phyloP scores from a whole-genome alignment of 2,113 vertebrate genomes.

The Cyprinus carpio region DNA sequence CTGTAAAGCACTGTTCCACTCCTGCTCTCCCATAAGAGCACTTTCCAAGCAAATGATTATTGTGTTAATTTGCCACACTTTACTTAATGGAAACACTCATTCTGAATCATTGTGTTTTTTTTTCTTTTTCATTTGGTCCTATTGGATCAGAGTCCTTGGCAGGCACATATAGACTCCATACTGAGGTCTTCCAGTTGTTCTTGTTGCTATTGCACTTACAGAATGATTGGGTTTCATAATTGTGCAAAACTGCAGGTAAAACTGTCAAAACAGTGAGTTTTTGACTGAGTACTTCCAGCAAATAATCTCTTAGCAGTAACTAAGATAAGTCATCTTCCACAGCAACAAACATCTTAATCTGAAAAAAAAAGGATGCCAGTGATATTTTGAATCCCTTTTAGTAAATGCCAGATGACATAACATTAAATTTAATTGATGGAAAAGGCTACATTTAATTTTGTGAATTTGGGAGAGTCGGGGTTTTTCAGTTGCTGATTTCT shows the following conservation, averaged over 20 bases:
- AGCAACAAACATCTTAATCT: background rate
- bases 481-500: background rate
- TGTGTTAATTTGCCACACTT: constrained; percentile 44
- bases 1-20: constrained; percentile 34
- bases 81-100: constrained; percentile 48
- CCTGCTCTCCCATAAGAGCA: constrained; percentile 30
- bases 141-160: constrained; percentile 5
- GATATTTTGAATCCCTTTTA: background rate
- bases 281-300: background rate
- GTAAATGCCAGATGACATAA: background rate
- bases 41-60: constrained; percentile 43
- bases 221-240: background rate
- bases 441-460: background rate
- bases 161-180: background rate
- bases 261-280: background rate
- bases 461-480: constrained; percentile 25
- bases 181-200: background rate
- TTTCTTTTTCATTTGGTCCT: background rate
- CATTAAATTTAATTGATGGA: background rate
- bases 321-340: background rate
- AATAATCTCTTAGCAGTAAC: constrained; percentile 1
- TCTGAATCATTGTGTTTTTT: background rate
- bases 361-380: background rate
- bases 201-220: background rate
- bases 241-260: background rate